phyloP scores from a whole-genome alignment of 1,140 invertebrate species.

The Antheraea mylitta region DNA sequence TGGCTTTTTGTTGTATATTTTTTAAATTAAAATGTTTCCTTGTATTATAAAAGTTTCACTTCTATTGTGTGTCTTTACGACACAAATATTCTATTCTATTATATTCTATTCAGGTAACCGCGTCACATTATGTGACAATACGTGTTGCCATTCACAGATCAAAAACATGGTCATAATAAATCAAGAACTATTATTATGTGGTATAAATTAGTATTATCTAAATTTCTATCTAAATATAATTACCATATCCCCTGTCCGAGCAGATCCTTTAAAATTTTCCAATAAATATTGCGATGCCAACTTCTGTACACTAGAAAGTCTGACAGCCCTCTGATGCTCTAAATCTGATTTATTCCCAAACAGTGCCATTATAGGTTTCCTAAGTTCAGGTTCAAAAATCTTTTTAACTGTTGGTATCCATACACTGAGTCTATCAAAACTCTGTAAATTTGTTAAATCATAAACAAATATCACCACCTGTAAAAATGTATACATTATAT shows the following conservation, averaged over 20 bases:
- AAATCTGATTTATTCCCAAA: conserved; percentile 95
- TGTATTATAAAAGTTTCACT: no score
- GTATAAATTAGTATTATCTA: no score
- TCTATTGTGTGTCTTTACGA: no score
- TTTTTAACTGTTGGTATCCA: conserved; percentile 86
- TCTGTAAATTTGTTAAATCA: conserved; percentile 90
- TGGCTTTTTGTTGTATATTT: no score
- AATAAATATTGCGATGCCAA: conserved; percentile 89
- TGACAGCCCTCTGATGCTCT: conserved; percentile 90
- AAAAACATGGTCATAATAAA: no score
- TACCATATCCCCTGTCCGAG: conserved; percentile 94
- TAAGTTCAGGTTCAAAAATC: conserved; percentile 77
- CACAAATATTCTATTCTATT: no score
- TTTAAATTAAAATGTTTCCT: no score
- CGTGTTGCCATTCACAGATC: no score
- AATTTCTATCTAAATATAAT: neutral
- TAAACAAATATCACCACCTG: conserved; percentile 92
- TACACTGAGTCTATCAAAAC: conserved; percentile 87
- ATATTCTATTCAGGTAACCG: no score
- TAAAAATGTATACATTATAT: conserved; percentile 29
- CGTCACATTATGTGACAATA: no score
- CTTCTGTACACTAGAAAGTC: conserved; percentile 87
- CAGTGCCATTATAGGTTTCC: conserved; percentile 84
- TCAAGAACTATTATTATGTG: no score
- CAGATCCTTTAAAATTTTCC: conserved; percentile 88